Conservation (phyloP, 2,113 vertebrate species). For the Globicephala melas region DNA sequence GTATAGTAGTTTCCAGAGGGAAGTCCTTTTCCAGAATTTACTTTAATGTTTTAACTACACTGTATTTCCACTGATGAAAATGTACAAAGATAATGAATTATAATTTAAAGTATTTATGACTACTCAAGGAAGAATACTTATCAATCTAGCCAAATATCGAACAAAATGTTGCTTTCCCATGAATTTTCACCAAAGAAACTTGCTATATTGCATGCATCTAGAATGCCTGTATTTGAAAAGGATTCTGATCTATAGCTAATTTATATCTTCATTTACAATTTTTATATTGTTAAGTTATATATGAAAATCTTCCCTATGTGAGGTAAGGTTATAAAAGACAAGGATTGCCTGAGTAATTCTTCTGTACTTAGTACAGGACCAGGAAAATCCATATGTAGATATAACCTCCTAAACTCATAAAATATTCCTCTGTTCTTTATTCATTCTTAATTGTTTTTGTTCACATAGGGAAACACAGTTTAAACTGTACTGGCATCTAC, state of each 20-base stretch:
- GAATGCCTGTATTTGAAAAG: not conserved
- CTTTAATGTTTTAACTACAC: not conserved
- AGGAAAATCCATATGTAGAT: not conserved
- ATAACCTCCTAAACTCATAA: not conserved
- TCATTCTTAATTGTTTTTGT: not conserved
- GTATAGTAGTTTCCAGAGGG: not conserved
- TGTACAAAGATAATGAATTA: not conserved
- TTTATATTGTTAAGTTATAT: not conserved
- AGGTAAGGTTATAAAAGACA: not conserved
- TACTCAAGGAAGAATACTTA: not conserved
- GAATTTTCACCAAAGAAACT: not conserved
- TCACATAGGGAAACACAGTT: not conserved
- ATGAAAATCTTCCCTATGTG: not conserved
- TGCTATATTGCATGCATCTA: not conserved
- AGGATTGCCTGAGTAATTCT: not conserved
- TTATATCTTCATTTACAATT: not conserved
- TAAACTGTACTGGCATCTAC: not conserved
- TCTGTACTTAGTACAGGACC: not conserved
- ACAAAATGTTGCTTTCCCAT: not conserved
- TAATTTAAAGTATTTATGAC: not conserved
- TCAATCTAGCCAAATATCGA: not conserved
- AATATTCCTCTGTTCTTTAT: not conserved
- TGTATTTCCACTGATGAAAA: conserved; percentile 16
- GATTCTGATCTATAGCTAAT: not conserved
- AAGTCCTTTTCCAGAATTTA: not conserved